Evolutionary conservation across 1,140 invertebrate genomes (phyloP), one percentile per base, ranked within the genome.

Genomic region (Drosophila bocqueti): DNA sequence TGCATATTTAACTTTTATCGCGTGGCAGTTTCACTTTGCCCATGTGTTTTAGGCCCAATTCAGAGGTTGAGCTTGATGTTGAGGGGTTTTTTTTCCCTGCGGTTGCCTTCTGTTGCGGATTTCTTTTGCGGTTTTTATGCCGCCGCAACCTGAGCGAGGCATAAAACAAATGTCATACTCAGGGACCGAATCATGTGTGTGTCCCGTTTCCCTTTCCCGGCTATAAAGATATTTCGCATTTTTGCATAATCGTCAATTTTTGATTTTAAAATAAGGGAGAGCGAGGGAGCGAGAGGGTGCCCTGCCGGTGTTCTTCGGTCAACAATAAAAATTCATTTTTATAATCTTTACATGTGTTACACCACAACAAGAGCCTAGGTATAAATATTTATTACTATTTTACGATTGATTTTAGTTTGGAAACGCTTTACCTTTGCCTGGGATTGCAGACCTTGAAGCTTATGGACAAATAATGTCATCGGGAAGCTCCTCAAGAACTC

Each of bases 231-330:
- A 78, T 75, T 81, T 83, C 72, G 73, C 54, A 84, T 85, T 91
- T 91, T 91, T 91, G 89, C 89, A 91, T 89, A 89, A 91, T 91
- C 84, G 89, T 78, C 89, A 83, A 84, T 89, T 91, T 73, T 80
- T 85, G 84, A 91, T 91, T 91, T 89, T 91, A 81, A 90, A 81
- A 36, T 24, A 54, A 18, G 26, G 31, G 31, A 8, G 31, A 54
- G 43, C 11, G 60, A 36, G 11, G 3, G 7, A 50, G 42, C 45
- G 42, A 15, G 52, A 36, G 16, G 45, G 18, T 18, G 29, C 45
- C 59, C 57, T 42, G 57, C 65, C 15, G 46, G 43, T 60, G 81
- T 64, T 81, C 69, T 73, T 79, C 40, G 85, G 85, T 86, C 83
- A 87, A 68, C 76, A 64, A 89, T 89, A 89, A 89, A 89, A 89